Evolutionary conservation across 2,888 invertebrate genomes (phyloP).

Genomic region (Tubulanus polymorphus): DNA sequence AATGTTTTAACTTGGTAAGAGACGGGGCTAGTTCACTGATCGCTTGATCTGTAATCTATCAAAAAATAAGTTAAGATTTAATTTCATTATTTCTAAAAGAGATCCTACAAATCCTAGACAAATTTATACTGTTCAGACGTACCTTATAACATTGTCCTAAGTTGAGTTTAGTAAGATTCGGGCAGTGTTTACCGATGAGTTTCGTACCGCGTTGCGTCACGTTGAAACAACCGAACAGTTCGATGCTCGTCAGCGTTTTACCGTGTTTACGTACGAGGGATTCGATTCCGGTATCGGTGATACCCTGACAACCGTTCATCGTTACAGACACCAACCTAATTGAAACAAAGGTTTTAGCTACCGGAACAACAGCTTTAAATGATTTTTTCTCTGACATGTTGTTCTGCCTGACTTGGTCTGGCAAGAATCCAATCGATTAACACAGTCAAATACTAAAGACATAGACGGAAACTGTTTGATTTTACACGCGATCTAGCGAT

Average conservation of each 20-base stretch:
- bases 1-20: conserved; percentile 34
- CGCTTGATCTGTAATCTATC: conserved; percentile 33
- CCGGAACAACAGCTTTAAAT: no score
- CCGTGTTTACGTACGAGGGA: conserved; percentile 43
- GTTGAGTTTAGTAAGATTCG: conserved; percentile 35
- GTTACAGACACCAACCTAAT: conserved; percentile 42
- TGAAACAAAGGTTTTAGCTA: no score
- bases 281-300: conserved; percentile 41
- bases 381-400: no score
- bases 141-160: conserved; percentile 50
- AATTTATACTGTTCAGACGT: conserved; percentile 3
- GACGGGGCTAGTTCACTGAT: conserved; percentile 38
- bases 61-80: not conserved
- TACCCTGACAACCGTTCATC: conserved; percentile 46
- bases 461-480: no score
- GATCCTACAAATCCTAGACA: not conserved
- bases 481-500: no score
- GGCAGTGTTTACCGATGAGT: conserved; percentile 34
- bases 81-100: not conserved
- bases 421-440: no score
- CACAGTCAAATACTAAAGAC: no score
- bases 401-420: no score
- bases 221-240: conserved; percentile 50
- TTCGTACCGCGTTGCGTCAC: conserved; percentile 35
- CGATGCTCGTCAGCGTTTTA: conserved; percentile 35